Base-by-base conservation (phyloP, 2,888 invertebrate species). In the Leucophenga maculata region DNA sequence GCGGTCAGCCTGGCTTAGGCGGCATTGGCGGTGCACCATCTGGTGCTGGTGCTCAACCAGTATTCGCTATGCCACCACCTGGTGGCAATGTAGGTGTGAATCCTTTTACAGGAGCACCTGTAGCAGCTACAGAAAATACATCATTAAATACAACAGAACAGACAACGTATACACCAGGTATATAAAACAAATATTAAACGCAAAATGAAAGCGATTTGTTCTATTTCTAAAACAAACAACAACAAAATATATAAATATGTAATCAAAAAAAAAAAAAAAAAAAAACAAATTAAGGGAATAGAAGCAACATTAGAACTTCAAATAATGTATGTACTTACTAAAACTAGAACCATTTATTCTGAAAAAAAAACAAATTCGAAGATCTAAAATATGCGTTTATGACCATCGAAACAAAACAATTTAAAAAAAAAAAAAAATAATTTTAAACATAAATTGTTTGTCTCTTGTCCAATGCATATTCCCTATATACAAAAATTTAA, bases 121-220 rank as follows among this genome's bases (percentile, higher is more conserved):
- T 86, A 32, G 83, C 87, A 4, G 86, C 88, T 59, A 89, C 86
- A 57, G 89, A 89, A 79, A 86, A 85, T 72, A 89, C 89, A 69
- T 88, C 88, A 75, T 85, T 89, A 74, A 89, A 89, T 80, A 84
- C 87, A 78, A 83, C 88, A 75, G 89, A 87, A 79, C 87, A 88
- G 78, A 85, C 88, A 72, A 89, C 88, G 74, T 89, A 89, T 80
- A 89, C 89, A 78, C 89, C 89, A 89, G 89, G 89, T 89, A 88
- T 87, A 84, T 86, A 86, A 86, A 78, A 65, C 20, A 48, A 54
- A 64, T 52, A 62, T 46, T 16, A 57, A 62, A 16, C 67, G 66
- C 60, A 67, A 59, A 67, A 71, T 26, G 8, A 44, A n/a, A 13
- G 22, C n/a, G 52, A 26, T 4, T 26, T 26, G 18, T 52, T 11